Base-by-base conservation (phyloP, 1,140 invertebrate species). In the Drosophila burlai region DNA sequence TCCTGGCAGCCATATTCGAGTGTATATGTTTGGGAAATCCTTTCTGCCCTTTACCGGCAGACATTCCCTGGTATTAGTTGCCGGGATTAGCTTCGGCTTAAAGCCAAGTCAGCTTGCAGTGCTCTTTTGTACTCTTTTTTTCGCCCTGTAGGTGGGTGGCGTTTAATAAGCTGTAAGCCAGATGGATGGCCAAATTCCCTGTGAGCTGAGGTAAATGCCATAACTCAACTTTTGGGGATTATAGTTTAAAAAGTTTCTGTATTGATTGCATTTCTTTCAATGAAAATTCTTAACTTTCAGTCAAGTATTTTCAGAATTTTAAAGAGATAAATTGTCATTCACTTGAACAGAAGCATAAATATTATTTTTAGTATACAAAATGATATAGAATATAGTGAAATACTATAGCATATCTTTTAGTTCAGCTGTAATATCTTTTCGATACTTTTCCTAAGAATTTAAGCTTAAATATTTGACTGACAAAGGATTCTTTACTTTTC, bases 1-100 rank as follows among this genome's bases (percentile, higher is more conserved):
- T 57, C 36, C 54, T 57, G 18, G 10, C 71, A 52, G 24, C 62
- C 34, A 36, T 38, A 40, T 69, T 69, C 21, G 47, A 66, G 66
- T 24, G 52, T 57, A 73, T 72, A 73, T 72, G 69, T 72, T 49
- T 47, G 68, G 69, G 67, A 73, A 73, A 73, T 50, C 68, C 67
- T 50, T 73, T 72, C 46, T 59, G 29, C 52, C 62, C 21, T 38
- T 67, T 29, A 15, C 21, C 54, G 45, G 49, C 69, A 60, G 66
- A 10, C 45, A 50, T 72, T 72, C 67, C 21, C 45, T 73, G 52
- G 52, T 60, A 50, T 73, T 60, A 50, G 52, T 72, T 73, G 31
- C 24, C 31, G 21, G 54, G 54, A 43, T 52, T 61, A 73, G 69
- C 57, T 61, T 61, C 46, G 46, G 67, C 68, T 73, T 61, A 45